These are phyloP conservation scores for Capreolus pygargus DNA, from an alignment of 2,113 vertebrate species.

Conservation along the genomic window DNA sequence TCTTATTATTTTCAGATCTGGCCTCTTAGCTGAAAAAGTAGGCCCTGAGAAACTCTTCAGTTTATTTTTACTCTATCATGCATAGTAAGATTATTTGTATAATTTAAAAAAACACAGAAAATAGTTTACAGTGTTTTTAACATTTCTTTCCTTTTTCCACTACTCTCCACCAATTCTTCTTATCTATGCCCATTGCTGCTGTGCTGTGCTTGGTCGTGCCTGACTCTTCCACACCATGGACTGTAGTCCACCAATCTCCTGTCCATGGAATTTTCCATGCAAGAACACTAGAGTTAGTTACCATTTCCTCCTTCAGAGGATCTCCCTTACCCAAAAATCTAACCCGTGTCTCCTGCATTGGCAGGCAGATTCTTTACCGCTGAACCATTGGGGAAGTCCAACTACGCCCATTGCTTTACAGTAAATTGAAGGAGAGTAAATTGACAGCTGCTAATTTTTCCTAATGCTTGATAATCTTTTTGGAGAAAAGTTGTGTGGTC, in stretches of 20 bases:
- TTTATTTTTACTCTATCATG: not conserved
- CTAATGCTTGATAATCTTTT: not conserved
- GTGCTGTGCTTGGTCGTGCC: not conserved
- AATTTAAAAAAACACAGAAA: not conserved
- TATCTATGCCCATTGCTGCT: not conserved
- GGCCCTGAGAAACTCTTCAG: not conserved
- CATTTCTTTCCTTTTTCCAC: not conserved
- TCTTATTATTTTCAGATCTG: not conserved
- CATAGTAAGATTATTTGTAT: not conserved
- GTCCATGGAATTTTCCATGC: not conserved
- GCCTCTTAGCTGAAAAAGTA: not conserved
- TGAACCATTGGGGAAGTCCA: not conserved
- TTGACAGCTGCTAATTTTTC: not conserved
- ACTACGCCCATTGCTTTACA: not conserved
- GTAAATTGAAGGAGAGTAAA: not conserved
- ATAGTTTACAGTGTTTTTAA: not conserved
- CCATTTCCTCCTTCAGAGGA: not conserved
- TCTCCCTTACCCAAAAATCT: not conserved
- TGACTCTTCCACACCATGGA: not conserved
- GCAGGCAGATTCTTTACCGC: not conserved
- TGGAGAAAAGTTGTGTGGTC: not conserved
- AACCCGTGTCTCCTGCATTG: not conserved
- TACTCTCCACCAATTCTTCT: not conserved
- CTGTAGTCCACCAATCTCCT: not conserved
- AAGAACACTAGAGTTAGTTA: not conserved